phyloP scores from a whole-genome alignment of 2,888 invertebrate species.

The Diplazon laetatorius region DNA sequence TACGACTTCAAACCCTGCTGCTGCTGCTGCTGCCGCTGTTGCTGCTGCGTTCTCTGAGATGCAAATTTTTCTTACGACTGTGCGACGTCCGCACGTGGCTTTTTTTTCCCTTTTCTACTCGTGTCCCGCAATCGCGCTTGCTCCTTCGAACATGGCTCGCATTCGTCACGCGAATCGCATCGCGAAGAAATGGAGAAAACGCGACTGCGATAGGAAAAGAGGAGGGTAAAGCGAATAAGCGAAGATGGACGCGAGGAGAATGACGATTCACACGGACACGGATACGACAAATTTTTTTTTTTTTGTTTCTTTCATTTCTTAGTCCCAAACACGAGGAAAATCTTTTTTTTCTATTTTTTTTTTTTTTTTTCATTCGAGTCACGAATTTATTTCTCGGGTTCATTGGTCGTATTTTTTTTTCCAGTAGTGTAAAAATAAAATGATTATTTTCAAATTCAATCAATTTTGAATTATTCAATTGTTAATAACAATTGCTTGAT shows the following conservation, averaged over 20 bases:
- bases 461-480: too few species aligned
- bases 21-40: too few species aligned
- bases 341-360: too few species aligned
- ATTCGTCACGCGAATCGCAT: constrained; percentile 21
- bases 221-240: constrained; percentile 13
- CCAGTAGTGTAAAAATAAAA: too few species aligned
- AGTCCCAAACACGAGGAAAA: constrained; percentile 23
- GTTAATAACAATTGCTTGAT: too few species aligned
- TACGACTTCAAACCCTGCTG: constrained; percentile 60
- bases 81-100: constrained; percentile 18
- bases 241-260: constrained; percentile 10
- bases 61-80: constrained; percentile 70
- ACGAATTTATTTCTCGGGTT: constrained; percentile 57
- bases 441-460: too few species aligned
- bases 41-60: constrained; percentile 69
- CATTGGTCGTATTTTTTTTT: constrained; percentile 4
- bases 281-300: constrained; percentile 41
- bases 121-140: constrained; percentile 1
- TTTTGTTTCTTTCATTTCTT: too few species aligned
- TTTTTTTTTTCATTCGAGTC: constrained; percentile 61
- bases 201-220: constrained; percentile 38
- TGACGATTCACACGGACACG: constrained; percentile 13
- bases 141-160: constrained; percentile 1
- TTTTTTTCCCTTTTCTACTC: constrained; percentile 33
- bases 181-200: constrained; percentile 49